Evolutionary conservation across 2,888 invertebrate genomes (phyloP), one percentile per base, ranked within the genome.

Genomic region (Cheilosia soror): DNA sequence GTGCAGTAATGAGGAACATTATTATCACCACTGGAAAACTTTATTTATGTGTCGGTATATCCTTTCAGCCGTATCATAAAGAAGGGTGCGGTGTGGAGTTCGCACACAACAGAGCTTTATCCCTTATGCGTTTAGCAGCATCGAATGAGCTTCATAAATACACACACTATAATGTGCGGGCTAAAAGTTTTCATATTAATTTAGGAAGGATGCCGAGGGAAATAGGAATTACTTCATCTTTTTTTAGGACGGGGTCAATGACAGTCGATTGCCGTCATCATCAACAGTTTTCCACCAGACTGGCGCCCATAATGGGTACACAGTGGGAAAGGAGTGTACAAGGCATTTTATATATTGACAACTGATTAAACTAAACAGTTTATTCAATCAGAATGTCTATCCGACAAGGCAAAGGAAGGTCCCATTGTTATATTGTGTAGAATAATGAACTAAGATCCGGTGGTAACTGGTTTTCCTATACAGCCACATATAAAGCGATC

Each of bases 291-390:
- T 40, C 15, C 63, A 63, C 27, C 57, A 55, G 31, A 27, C 37
- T 40, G 65, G 65, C 75, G 65, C 65, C 49, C 37, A 37, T 55
- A 40, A 33, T 31, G 27, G 53, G 4, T 63, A 33, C 33, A 33
- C 47, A 60, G 49, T 37, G 49, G 31, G 58, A 44, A 31, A 33
- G 49, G 44, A 58, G 40, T 49, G 49, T 49, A 51, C n/a, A 44
- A 57, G 1, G 0, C 57, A 20, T 20, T 20, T 20, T 20, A 20
- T 20, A 20, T 68, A 68, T 68, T 58, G 66, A 31, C 47, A 49
- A 60, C 40, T 76, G 66, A 76, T 33, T 76, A 76, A 58, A 76
- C 51, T 58, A 49, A 66, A 66, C 58, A 76, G 57, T 40, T 57
- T 33, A 57, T 57, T 58, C 49, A 65, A 65, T 66, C 40, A 49